phyloP scores from a whole-genome alignment of 2,888 invertebrate species.

The Cheilosia soror region DNA sequence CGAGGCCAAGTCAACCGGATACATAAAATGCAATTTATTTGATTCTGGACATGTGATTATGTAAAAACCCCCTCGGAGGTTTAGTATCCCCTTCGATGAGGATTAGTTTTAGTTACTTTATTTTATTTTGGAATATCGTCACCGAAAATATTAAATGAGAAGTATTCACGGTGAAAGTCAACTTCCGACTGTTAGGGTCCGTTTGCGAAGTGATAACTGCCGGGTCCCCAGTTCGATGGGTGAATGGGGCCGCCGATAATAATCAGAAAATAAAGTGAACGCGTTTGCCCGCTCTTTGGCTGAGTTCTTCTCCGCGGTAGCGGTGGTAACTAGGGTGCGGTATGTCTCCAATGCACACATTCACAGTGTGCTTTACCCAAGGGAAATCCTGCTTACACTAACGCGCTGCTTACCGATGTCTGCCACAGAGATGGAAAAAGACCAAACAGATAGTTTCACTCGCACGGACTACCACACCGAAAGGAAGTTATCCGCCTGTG shows the following conservation, averaged over 20 bases:
- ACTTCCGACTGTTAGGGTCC: constrained; percentile 68
- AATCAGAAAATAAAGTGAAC: constrained; percentile 60
- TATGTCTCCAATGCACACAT: constrained; percentile 67
- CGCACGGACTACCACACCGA: constrained; percentile 29
- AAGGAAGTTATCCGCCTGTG: constrained; percentile 40
- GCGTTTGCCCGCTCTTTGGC: constrained; percentile 63
- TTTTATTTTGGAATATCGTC: constrained; percentile 4
- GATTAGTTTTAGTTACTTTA: constrained; percentile 17
- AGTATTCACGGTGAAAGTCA: constrained; percentile 71
- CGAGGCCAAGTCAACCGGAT: constrained; percentile 29
- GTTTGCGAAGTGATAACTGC: constrained; percentile 68
- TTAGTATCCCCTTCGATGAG: constrained; percentile 2
- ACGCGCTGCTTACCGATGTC: constrained; percentile 52
- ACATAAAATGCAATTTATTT: background rate
- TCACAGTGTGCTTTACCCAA: constrained; percentile 50
- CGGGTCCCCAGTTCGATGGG: constrained; percentile 65
- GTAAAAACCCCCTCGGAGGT: constrained; percentile 30
- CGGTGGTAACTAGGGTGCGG: constrained; percentile 74
- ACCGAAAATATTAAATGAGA: constrained; percentile 47
- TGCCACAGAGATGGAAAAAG: constrained; percentile 30
- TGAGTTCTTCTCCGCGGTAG: constrained; percentile 62
- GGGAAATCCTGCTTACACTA: constrained; percentile 72
- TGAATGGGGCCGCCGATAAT: constrained; percentile 68
- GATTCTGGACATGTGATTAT: constrained; percentile 25
- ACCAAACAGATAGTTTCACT: constrained; percentile 23